phyloP scores from a whole-genome alignment of 2,113 vertebrate genomes.

The Gulo gulo region DNA sequence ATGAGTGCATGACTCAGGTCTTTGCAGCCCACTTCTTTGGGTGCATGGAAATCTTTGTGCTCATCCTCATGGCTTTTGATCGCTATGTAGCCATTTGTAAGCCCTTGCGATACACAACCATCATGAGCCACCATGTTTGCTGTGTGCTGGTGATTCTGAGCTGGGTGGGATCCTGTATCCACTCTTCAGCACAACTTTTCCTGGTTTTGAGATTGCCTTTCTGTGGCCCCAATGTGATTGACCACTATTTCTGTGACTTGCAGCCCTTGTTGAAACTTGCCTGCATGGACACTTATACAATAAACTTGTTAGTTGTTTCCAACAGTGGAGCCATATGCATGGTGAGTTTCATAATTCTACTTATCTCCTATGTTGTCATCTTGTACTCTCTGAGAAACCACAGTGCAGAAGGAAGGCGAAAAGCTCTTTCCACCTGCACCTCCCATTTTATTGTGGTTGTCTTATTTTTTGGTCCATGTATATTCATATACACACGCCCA shows the following conservation, averaged over 20 bases:
- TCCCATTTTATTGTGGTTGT: not conserved
- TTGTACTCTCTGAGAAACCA: not conserved
- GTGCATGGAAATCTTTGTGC: conserved; percentile 39
- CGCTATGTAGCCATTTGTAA: conserved; percentile 16
- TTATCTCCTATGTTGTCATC: not conserved
- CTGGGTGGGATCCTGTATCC: conserved; percentile 56
- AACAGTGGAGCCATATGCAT: not conserved
- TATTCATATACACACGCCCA: not conserved
- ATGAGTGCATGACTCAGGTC: conserved; percentile 40
- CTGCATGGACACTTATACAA: conserved; percentile 49
- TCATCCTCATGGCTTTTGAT: conserved; percentile 15
- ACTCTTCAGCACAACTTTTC: conserved; percentile 62
- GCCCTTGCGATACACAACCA: not conserved
- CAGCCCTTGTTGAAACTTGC: conserved; percentile 64
- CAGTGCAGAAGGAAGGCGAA: not conserved
- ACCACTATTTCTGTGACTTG: conserved; percentile 74
- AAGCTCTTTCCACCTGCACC: not conserved
- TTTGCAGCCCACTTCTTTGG: conserved; percentile 54
- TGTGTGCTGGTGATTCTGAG: not conserved
- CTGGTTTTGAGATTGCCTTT: conserved; percentile 56
- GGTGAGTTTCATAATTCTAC: not conserved
- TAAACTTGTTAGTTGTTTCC: not conserved
- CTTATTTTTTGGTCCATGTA: not conserved
- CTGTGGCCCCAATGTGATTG: conserved; percentile 67
- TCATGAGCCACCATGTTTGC: not conserved